Percentiles rank a stretch among this genome's conserved stretches.
Evolutionary conservation across 2,888 invertebrate genomes (phyloP).

Genomic region (Ctenicera cuprea): DNA sequence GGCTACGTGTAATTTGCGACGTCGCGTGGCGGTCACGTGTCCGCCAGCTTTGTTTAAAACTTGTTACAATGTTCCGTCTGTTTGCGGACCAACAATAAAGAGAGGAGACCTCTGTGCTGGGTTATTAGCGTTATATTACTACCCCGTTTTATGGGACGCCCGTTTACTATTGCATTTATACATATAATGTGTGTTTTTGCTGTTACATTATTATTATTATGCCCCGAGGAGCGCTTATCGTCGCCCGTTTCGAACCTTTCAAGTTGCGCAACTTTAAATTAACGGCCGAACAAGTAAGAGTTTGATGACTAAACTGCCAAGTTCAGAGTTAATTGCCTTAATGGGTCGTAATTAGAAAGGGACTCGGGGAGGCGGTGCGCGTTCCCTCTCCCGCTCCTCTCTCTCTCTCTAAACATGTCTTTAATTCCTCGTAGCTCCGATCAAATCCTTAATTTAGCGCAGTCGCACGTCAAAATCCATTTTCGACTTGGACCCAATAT

Average conservation of each 20-base stretch:
- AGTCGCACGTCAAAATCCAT: slow-evolving; percentile 34
- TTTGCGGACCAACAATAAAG: slow-evolving; percentile 63
- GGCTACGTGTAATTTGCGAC: slow-evolving; percentile 70
- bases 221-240: slow-evolving; percentile 9
- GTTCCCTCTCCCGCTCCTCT: slow-evolving; percentile 50
- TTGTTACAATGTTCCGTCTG: slow-evolving; percentile 68
- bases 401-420: slow-evolving; percentile 58
- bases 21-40: slow-evolving; percentile 70
- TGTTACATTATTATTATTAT: too few relatives aligned
- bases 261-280: slow-evolving; percentile 46
- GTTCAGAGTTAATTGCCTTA: slow-evolving; percentile 68
- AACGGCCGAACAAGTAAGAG: slow-evolving; percentile 48
- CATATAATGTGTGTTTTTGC: not conserved
- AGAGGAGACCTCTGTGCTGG: slow-evolving; percentile 45
- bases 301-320: slow-evolving; percentile 57
- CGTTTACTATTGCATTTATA: slow-evolving; percentile 9
- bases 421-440: slow-evolving; percentile 63
- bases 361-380: slow-evolving; percentile 46
- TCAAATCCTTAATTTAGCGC: slow-evolving; percentile 63
- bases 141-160: slow-evolving; percentile 45
- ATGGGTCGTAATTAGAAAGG: slow-evolving; percentile 67
- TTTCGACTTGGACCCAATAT: not conserved
- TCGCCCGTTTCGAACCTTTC: slow-evolving; percentile 22
- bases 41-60: slow-evolving; percentile 68
- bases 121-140: slow-evolving; percentile 61